These are phyloP conservation scores for human DNA, from an alignment of 2,113 vertebrate species.

Conservation along the genomic window GRCh38 chrX:127745501-127746000, in stretches of 20 bases:
- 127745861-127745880: too few relatives aligned
- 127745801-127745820: neutral
- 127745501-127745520: neutral
- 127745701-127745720: neutral
- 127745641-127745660: neutral
- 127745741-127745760: neutral
- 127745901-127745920: neutral
- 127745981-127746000: too few relatives aligned
- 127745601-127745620: neutral
- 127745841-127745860: too few relatives aligned
- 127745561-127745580: neutral
- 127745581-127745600: neutral
- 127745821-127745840: too few relatives aligned
- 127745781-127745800: neutral
- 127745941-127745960: too few relatives aligned
- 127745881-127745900: neutral
- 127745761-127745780: neutral
- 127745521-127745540: neutral
- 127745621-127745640: neutral
- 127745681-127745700: neutral
- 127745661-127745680: neutral
- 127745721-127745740: neutral
- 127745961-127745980: too few relatives aligned
- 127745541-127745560: neutral
- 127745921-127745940: neutral